phyloP scores from a whole-genome alignment of 2,888 invertebrate genomes.

The Lamproptera curius region DNA sequence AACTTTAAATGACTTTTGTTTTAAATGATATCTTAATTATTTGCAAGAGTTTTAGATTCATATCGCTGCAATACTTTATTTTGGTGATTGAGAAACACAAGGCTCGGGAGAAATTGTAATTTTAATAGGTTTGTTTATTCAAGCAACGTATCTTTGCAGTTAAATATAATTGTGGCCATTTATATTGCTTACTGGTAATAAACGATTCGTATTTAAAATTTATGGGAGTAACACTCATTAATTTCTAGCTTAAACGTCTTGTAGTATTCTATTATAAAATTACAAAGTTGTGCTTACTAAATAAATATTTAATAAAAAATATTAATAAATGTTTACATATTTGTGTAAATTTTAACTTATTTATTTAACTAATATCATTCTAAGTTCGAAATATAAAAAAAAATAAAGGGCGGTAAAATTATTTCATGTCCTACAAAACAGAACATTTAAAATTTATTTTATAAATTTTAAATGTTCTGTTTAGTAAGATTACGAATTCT shows the following conservation, averaged over 20 bases:
- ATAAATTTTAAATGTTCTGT: too few relatives aligned
- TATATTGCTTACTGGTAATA: constrained; percentile 15
- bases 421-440: too few relatives aligned
- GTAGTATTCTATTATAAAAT: not conserved
- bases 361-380: not conserved
- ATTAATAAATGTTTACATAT: not conserved
- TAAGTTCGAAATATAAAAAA: not conserved
- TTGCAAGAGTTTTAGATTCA: not conserved
- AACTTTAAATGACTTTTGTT: not conserved
- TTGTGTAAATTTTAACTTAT: not conserved
- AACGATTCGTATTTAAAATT: constrained; percentile 3
- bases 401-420: not conserved
- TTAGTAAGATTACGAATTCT: too few relatives aligned
- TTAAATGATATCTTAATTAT: not conserved
- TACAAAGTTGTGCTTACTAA: not conserved
- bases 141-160: constrained; percentile 9
- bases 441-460: too few relatives aligned
- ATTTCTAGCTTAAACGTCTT: not conserved
- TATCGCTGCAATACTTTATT: not conserved
- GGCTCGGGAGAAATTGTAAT: constrained; percentile 11
- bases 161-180: constrained; percentile 16
- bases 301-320: not conserved
- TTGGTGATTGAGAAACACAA: constrained; percentile 4
- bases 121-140: constrained; percentile 13
- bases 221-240: not conserved